Conservation (phyloP, 2,888 invertebrate genomes). For the Oscheius onirici region DNA sequence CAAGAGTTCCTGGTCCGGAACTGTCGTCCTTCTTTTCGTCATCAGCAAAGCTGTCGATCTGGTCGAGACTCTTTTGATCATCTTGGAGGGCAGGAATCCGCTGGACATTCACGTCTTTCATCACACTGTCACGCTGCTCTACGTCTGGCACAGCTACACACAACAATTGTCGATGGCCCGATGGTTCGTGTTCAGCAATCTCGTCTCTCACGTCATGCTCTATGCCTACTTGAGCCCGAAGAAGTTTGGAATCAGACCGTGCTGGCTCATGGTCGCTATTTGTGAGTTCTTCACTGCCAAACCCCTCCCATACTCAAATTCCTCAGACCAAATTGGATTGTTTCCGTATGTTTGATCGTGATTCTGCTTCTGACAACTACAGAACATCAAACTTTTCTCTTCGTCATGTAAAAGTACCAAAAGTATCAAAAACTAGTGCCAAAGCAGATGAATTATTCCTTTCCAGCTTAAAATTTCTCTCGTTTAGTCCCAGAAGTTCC, state of each 20-base stretch:
- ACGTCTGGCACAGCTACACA: conserved; percentile 43
- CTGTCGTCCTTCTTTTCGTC: conserved; percentile 41
- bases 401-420: too few species aligned
- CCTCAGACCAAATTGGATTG: too few species aligned
- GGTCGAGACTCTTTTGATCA: conserved; percentile 43
- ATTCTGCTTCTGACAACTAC: too few species aligned
- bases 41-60: conserved; percentile 43
- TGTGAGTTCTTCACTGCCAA: conserved; percentile 5
- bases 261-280: conserved; percentile 44
- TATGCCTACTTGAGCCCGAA: conserved; percentile 45
- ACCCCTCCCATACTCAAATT: neutral
- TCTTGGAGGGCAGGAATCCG: conserved; percentile 43
- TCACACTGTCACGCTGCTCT: conserved; percentile 43
- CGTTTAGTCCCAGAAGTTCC: too few species aligned
- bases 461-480: too few species aligned
- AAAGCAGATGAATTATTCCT: too few species aligned
- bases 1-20: conserved; percentile 28
- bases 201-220: conserved; percentile 47
- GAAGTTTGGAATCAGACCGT: conserved; percentile 44
- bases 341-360: too few species aligned
- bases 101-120: conserved; percentile 48
- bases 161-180: conserved; percentile 41
- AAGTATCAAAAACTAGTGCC: too few species aligned
- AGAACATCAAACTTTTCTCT: too few species aligned
- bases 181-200: conserved; percentile 48